phyloP scores from a whole-genome alignment of 2,797 vertebrate species.

The Eulemur mongoz region DNA sequence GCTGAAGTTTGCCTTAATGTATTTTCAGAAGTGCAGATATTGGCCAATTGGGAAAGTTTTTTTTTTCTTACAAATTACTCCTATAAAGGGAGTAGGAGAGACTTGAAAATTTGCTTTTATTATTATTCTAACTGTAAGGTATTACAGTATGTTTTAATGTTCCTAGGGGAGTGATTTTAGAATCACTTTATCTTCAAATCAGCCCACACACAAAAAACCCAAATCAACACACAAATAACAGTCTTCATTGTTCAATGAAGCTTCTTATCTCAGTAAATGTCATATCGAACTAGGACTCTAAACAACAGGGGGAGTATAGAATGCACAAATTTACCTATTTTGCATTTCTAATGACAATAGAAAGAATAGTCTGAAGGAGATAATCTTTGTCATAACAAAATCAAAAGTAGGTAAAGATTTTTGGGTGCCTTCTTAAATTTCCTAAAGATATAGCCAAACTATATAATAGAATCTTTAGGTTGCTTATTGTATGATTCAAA shows the following conservation, averaged over 20 bases:
- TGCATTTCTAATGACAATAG: not conserved
- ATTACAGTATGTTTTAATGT: not conserved
- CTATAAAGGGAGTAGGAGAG: not conserved
- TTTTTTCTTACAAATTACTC: not conserved
- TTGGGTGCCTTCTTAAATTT: not conserved
- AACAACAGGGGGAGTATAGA: not conserved
- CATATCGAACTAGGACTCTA: not conserved
- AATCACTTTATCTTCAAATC: not conserved
- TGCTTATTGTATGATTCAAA: not conserved
- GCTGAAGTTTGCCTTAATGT: not conserved
- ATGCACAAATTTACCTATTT: not conserved
- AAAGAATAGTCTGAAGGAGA: not conserved
- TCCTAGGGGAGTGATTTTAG: not conserved
- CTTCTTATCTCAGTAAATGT: not conserved
- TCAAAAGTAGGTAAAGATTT: not conserved
- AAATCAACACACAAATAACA: not conserved
- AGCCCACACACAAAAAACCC: not conserved
- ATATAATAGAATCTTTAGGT: not conserved
- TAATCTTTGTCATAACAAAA: not conserved
- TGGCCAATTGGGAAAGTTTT: not conserved
- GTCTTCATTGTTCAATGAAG: not conserved
- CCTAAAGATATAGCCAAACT: not conserved
- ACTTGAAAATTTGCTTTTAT: not conserved
- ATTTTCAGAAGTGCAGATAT: slow-evolving; percentile 26
- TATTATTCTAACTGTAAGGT: not conserved